Base-by-base conservation (phyloP, 2,113 vertebrate species). In the Psettodes erumei region DNA sequence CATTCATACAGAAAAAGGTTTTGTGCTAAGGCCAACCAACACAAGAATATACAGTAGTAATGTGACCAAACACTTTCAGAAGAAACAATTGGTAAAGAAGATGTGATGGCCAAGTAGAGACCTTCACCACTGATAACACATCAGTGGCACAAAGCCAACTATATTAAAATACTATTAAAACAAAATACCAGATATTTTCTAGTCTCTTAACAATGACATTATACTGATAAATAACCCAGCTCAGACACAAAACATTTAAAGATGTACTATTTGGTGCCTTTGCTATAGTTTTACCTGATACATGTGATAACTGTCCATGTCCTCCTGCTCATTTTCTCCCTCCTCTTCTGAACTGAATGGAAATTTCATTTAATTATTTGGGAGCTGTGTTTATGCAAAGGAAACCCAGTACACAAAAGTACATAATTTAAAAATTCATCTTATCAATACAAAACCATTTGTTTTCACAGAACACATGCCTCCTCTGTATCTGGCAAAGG, bases 281-380 rank as follows among this genome's bases (percentile, higher is more conserved):
- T 28, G 33, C 4, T 21, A 28, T 58, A 0, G 18, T 42, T 78
- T 93, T 90, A 98, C 97, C 94, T 96, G 95, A 81, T 96, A 90
- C 48, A 89, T 86, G 53, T 86, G 68, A 86, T 84, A 94, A 40
- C 93, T 93, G 25, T 51, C 91, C 65, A 83, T 91, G 35, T 92
- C 93, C 78, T 95, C 92, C 93, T 87, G 94, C 27, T 94, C 95
- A 72, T 75, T 90, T 53, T 96, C 95, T 0, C 95, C 95, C 71
- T 98, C 98, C 23, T 98, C 97, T 37, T 97, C 96, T 47, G 92
- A 93, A 62, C 93, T 95, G 55, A 13, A 54, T 15, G 30, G 6
- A 48, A 63, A 33, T 5, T 2, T 0, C 18, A 6, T 50, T 51
- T 8, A 38, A 23, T 53, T 40, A 66, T 27, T 51, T 51, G 15